Evolutionary conservation across 2,888 invertebrate genomes (phyloP).

Genomic region (Antitype chi): DNA sequence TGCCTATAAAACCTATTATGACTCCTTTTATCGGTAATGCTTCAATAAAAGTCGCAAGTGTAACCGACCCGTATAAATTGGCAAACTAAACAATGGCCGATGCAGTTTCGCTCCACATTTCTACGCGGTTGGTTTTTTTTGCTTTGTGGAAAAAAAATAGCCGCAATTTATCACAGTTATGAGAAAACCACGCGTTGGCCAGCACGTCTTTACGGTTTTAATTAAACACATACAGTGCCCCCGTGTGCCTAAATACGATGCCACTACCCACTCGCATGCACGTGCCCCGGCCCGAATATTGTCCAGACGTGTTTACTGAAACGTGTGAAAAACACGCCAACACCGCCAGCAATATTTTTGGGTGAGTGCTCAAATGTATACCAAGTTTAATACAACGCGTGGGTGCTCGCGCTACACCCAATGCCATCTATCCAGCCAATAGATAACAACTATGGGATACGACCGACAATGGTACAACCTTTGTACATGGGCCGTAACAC

Average conservation of each 20-base stretch:
- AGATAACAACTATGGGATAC: slow-evolving; percentile 81
- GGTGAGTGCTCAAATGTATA: slow-evolving; percentile 79
- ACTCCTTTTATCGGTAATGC: slow-evolving; percentile 90
- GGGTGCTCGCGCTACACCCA: slow-evolving; percentile 76
- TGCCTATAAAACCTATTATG: slow-evolving; percentile 89
- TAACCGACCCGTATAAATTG: slow-evolving; percentile 91
- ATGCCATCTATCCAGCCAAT: slow-evolving; percentile 86
- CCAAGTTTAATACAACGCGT: slow-evolving; percentile 60
- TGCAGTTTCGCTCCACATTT: slow-evolving; percentile 89
- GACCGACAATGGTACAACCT: slow-evolving; percentile 74
- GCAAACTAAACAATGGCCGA: slow-evolving; percentile 89
- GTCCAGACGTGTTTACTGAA: slow-evolving; percentile 80
- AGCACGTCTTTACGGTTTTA: slow-evolving; percentile 87
- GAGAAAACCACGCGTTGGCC: slow-evolving; percentile 87
- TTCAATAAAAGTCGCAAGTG: slow-evolving; percentile 90
- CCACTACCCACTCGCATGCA: slow-evolving; percentile 71
- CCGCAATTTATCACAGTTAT: slow-evolving; percentile 87
- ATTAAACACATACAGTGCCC: slow-evolving; percentile 84
- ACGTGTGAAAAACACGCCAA: slow-evolving; percentile 77
- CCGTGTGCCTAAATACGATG: slow-evolving; percentile 83
- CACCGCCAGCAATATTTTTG: slow-evolving; percentile 74
- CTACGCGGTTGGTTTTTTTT: slow-evolving; percentile 86
- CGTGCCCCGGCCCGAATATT: slow-evolving; percentile 77
- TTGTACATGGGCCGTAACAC: slow-evolving; percentile 84
- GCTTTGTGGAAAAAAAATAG: slow-evolving; percentile 83